Percentiles rank a stretch among this genome's conserved stretches.
Conservation (phyloP, 2,113 vertebrate genomes). For the Gila orcuttii region DNA sequence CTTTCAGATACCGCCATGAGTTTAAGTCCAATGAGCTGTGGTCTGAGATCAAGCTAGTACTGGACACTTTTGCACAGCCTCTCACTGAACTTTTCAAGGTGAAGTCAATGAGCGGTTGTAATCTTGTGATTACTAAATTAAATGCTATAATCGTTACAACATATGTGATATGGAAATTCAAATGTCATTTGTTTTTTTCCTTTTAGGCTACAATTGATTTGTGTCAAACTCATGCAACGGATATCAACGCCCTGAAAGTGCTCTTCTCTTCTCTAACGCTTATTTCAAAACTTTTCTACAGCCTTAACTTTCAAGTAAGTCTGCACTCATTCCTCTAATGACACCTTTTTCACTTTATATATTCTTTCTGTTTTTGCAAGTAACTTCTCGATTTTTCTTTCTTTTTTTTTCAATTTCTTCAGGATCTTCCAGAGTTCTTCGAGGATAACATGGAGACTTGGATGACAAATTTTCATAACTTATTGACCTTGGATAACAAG, state of each 20-base stretch:
- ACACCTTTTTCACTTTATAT: background rate
- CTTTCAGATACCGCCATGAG: constrained; percentile 92
- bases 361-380: background rate
- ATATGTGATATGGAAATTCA: background rate
- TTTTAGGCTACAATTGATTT: constrained; percentile 94
- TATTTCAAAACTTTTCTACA: constrained; percentile 97
- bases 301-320: constrained; percentile 96
- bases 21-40: constrained; percentile 98
- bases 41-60: constrained; percentile 96
- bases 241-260: constrained; percentile 90
- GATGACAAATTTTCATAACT: constrained; percentile 97
- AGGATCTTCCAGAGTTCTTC: constrained; percentile 99
- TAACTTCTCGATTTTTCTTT: background rate
- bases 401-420: constrained; percentile 21
- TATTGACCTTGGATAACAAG: constrained; percentile 97
- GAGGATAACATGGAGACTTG: constrained; percentile 99
- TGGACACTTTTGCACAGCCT: constrained; percentile 94
- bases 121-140: too few relatives aligned
- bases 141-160: too few relatives aligned
- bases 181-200: background rate
- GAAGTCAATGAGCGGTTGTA: constrained; percentile 19
- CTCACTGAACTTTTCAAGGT: constrained; percentile 98
- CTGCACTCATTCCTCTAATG: background rate
- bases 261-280: constrained; percentile 96
- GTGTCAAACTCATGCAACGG: constrained; percentile 93